Percentiles rank a stretch among this genome's conserved stretches.
Evolutionary conservation across 2,888 invertebrate genomes (phyloP).

Genomic region (Patella ulyssiponensis): DNA sequence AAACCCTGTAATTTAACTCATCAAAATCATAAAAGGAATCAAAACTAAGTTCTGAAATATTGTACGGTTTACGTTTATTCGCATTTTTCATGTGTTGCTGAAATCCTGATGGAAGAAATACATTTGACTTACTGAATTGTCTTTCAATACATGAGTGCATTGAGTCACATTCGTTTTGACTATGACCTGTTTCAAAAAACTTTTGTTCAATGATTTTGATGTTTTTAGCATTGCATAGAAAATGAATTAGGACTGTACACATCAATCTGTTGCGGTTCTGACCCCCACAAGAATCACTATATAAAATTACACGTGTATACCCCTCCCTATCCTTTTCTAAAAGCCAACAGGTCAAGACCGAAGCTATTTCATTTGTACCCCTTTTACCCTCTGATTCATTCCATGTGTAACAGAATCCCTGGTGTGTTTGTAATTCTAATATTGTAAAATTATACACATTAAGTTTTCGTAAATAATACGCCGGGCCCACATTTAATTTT

Average conservation of each 20-base stretch:
- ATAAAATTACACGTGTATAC: background rate
- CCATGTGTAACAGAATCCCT: background rate
- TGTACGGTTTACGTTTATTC: background rate
- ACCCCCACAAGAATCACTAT: slow-evolving; percentile 2
- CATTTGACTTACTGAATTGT: background rate
- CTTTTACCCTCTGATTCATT: slow-evolving; percentile 4
- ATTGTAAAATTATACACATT: background rate
- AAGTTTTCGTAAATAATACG: background rate
- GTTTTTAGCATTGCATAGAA: background rate
- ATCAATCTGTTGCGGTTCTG: background rate
- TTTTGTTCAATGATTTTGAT: background rate
- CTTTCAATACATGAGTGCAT: background rate
- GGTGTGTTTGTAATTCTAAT: background rate
- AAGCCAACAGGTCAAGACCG: background rate
- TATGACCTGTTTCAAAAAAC: background rate
- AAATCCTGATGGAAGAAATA: background rate
- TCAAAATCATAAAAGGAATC: background rate
- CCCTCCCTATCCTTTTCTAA: background rate
- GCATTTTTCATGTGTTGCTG: background rate
- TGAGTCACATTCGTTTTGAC: background rate
- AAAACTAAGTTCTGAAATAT: background rate
- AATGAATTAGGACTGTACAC: background rate
- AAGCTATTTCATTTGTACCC: background rate
- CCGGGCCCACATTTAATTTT: background rate
- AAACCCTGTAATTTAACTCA: background rate